Base-by-base conservation (phyloP, 2,113 vertebrate genomes). In the Tricholaema leucomelas region DNA sequence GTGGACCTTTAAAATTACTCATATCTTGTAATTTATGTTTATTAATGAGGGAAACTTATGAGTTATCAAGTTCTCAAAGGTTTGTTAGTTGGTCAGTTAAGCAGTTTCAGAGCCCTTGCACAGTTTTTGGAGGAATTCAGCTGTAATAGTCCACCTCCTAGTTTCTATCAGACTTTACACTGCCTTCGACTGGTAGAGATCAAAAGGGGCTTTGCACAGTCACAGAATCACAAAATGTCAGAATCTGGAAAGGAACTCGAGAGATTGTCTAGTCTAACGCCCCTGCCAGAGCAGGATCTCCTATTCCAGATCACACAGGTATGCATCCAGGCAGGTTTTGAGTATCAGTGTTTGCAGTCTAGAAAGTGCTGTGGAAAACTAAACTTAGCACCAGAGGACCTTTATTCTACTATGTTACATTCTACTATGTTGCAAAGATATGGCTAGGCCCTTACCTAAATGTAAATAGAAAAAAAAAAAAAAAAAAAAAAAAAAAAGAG, bases 121-220 rank as follows among this genome's bases (percentile, higher is more conserved):
- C 7, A 36, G 0, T 31, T 87, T 38, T 15, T 64, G 30, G 48
- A 73, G 23, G 36, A 2, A 0, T 15, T 58, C 12, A 76, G 25
- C 5, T 1, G 1, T 46, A 12, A n/a, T 73, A 3, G 50, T 59
- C 3, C 35, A 1, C 19, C 5, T 48, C 12, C 1, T 3, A 27
- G 8, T 63, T 88, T 66, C 83, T 42, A 46, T 38, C 18, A 74
- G 27, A 18, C 20, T 2, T 90, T 52, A 21, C 30, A 46, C 14
- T n/a, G 21, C 5, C 31, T 74, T 19, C 9, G 54, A 9, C 7
- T 50, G 15, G 31, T 19, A 70, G 35, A 15, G 27, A 56, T 50
- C 13, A 70, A 73, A 70, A 60, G 12, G 1, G 2, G 3, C 10
- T 85, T 61, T 67, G 25, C 13, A 21, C 10, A 71, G 33, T 42